Conservation (phyloP, 2,113 vertebrate species). For the Myiagra hebetior region DNA sequence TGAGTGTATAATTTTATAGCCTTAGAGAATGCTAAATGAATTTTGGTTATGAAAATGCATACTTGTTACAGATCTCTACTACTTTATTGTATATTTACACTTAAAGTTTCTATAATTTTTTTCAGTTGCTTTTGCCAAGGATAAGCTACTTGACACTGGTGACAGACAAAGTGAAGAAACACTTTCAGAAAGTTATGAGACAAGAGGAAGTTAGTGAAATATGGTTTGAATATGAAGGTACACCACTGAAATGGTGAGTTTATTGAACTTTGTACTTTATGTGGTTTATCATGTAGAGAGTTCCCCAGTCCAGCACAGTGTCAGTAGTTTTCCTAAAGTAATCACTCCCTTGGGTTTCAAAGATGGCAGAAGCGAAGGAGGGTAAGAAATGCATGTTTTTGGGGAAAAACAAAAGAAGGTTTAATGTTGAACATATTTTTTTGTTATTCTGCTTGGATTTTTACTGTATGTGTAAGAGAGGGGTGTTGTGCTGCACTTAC, state of each 20-base stretch:
- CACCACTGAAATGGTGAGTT: conserved; percentile 94
- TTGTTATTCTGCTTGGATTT: not conserved
- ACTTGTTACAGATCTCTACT: not conserved
- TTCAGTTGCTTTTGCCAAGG: conserved; percentile 92
- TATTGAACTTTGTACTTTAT: not conserved
- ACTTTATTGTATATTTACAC: not conserved
- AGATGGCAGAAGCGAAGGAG: not conserved
- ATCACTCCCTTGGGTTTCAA: not conserved
- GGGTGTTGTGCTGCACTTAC: not conserved
- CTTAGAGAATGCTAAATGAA: not conserved
- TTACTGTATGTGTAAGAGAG: not conserved
- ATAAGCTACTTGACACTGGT: conserved; percentile 96
- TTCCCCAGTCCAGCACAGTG: not conserved
- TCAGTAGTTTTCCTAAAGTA: not conserved
- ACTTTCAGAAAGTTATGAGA: conserved; percentile 94
- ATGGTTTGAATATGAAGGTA: conserved; percentile 98
- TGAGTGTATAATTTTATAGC: not conserved
- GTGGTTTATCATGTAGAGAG: not conserved
- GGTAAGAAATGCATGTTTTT: not conserved
- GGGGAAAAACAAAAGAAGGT: not conserved
- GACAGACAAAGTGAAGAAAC: conserved; percentile 98
- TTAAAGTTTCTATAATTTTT: conserved; percentile 29
- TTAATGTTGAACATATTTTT: not conserved
- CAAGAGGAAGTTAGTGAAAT: conserved; percentile 92
- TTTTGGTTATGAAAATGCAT: not conserved